Percentiles rank a stretch among this genome's conserved stretches.
phyloP scores from a whole-genome alignment of 2,888 invertebrate genomes.

The Latrodectus hesperus region DNA sequence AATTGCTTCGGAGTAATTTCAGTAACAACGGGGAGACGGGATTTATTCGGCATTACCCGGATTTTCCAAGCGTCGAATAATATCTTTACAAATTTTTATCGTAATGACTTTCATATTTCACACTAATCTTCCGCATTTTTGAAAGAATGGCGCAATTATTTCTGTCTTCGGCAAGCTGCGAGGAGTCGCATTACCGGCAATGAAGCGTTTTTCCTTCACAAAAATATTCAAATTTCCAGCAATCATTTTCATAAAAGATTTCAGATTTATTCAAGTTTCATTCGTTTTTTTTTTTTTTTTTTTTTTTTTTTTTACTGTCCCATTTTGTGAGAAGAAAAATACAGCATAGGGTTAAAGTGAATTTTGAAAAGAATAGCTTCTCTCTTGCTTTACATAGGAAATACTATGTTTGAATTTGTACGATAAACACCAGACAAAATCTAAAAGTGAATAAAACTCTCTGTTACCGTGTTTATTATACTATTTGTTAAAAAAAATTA shows the following conservation, averaged over 20 bases:
- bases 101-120: constrained; percentile 48
- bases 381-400: too few species aligned
- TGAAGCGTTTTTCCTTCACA: not conserved
- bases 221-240: not conserved
- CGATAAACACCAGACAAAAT: too few species aligned
- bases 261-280: too few species aligned
- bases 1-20: not conserved
- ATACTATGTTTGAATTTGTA: too few species aligned
- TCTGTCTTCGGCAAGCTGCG: constrained; percentile 1
- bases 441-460: too few species aligned
- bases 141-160: constrained; percentile 15
- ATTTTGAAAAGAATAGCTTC: too few species aligned
- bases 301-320: too few species aligned
- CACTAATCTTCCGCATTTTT: constrained; percentile 30
- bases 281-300: too few species aligned
- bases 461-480: too few species aligned
- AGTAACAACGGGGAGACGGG: not conserved
- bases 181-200: not conserved
- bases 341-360: too few species aligned
- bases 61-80: constrained; percentile 12
- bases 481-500: too few species aligned
- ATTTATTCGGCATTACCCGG: constrained; percentile 35
- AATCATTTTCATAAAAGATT: not conserved
- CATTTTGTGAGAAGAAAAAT: too few species aligned
- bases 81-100: constrained; percentile 24